Evolutionary conservation across 2,888 invertebrate species (phyloP), one percentile per base, ranked within the genome.

Genomic region (Mesodorylaimus sp.): DNA sequence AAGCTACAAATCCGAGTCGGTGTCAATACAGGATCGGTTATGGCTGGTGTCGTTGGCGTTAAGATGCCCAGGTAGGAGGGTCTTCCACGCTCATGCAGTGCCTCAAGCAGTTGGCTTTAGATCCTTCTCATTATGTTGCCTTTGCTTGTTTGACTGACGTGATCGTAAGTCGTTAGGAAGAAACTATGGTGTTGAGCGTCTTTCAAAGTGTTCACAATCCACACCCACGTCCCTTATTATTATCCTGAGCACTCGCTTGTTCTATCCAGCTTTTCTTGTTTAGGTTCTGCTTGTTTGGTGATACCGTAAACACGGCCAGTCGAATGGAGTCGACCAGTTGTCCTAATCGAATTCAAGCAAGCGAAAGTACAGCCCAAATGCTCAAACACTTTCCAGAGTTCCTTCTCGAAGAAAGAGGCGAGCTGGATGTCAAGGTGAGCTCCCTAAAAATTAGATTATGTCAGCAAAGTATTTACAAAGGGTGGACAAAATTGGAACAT

Each of bases 31-130:
- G 60, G 61, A 2, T 48, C 51, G 7, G 56, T 57, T 3, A 53
- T 53, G 27, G 54, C 59, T 10, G 61, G 61, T 3, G 54, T 59
- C 2, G 50, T 60, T 1, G 58, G 58, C 7, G 39, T 46, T 16
- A 50, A 53, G 3, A 50, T 56, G 26, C 60, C 60, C 1, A 24
- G 27, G 21, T 39, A 39, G 7, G 10, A n/a, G n/a, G n/a, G n/a
- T n/a, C n/a, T n/a, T n/a, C n/a, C n/a, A n/a, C n/a, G n/a, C n/a
- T n/a, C n/a, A n/a, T n/a, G n/a, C n/a, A n/a, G n/a, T n/a, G n/a
- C n/a, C n/a, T n/a, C n/a, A n/a, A n/a, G n/a, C n/a, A n/a, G n/a
- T n/a, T n/a, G n/a, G n/a, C n/a, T n/a, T n/a, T n/a, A n/a, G n/a
- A n/a, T n/a, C n/a, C n/a, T n/a, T n/a, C n/a, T n/a, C n/a, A n/a